Conservation (phyloP, 2,888 invertebrate species). For the Nineta flava region DNA sequence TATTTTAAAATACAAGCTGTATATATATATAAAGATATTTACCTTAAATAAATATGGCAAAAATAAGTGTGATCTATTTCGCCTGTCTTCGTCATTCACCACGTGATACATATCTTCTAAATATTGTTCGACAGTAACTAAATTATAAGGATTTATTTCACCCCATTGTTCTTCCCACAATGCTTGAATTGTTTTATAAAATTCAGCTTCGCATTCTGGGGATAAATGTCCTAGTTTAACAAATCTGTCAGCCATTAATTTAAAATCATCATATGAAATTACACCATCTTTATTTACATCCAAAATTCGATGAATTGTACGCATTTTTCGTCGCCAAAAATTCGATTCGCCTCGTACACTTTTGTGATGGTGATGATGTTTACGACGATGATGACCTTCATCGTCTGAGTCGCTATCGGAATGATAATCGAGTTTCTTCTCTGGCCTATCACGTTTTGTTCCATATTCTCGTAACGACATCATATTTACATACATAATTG, state of each 20-base stretch:
- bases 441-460: neutral
- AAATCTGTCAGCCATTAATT: conserved; percentile 56
- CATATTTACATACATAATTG: no score
- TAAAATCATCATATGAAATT: conserved; percentile 67
- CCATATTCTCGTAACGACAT: neutral
- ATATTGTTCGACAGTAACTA: conserved; percentile 67
- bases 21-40: no score
- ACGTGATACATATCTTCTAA: conserved; percentile 70
- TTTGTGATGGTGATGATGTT: no score
- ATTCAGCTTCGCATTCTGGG: conserved; percentile 47
- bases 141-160: conserved; percentile 63
- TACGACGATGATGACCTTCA: neutral
- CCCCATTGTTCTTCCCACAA: conserved; percentile 78
- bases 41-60: conserved; percentile 72
- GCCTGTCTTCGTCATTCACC: conserved; percentile 55
- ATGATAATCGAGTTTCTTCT: neutral
- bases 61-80: conserved; percentile 59
- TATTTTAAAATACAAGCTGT: no score
- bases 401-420: conserved; percentile 1
- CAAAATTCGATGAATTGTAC: conserved; percentile 65
- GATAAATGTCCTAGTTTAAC: conserved; percentile 57
- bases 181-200: conserved; percentile 54
- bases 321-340: conserved; percentile 76
- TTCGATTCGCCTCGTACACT: conserved; percentile 33
- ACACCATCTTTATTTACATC: conserved; percentile 78